Conservation (phyloP, 1,140 invertebrate genomes). For the Drosophila nebulosa region DNA sequence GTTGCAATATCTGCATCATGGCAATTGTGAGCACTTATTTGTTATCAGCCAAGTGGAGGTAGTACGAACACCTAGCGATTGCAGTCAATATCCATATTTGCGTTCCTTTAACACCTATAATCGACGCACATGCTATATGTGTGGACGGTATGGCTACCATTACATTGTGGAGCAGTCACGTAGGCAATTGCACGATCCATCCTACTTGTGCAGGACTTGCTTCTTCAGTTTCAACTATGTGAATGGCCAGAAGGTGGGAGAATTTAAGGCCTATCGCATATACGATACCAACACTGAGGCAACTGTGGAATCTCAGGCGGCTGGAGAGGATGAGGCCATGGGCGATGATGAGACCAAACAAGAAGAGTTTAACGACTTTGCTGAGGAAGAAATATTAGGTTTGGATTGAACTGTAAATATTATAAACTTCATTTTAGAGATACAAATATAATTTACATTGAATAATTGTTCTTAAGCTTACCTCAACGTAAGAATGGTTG, state of each 20-base stretch:
- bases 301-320: neutral
- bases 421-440: neutral
- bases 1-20: constrained; percentile 91
- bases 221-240: constrained; percentile 86
- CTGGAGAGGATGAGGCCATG: neutral
- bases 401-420: neutral
- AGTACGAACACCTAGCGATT: constrained; percentile 60
- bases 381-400: neutral
- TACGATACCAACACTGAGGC: constrained; percentile 28
- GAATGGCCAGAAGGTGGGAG: constrained; percentile 83
- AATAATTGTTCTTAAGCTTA: too few species aligned
- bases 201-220: constrained; percentile 86
- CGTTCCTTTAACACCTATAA: constrained; percentile 79
- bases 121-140: constrained; percentile 83
- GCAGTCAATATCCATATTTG: constrained; percentile 82
- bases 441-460: too few species aligned
- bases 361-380: neutral
- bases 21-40: constrained; percentile 93
- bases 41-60: constrained; percentile 88
- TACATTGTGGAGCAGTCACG: constrained; percentile 84
- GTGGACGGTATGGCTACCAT: constrained; percentile 81
- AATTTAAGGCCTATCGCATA: constrained; percentile 83
- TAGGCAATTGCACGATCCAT: constrained; percentile 85
- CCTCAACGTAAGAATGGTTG: too few species aligned
- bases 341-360: neutral